Percentiles rank a stretch among this genome's conserved stretches.
These are phyloP conservation scores for Zoanthus sociatus DNA, from an alignment of 92 coral and sea anemone species.

Conservation along the genomic window DNA sequence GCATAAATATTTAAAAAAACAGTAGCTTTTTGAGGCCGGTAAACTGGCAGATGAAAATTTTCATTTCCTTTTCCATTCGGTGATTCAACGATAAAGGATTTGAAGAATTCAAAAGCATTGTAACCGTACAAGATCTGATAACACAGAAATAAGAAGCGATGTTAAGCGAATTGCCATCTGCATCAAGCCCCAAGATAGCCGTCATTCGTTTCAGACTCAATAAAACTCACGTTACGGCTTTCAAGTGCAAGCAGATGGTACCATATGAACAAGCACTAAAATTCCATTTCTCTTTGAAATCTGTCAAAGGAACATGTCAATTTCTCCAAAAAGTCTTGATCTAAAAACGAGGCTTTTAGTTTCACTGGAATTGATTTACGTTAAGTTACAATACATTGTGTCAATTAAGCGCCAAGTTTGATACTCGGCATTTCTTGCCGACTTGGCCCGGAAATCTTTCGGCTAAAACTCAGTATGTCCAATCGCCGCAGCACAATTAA, in stretches of 20 bases:
- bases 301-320: background rate
- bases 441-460: background rate
- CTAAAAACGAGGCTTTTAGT: slow-evolving; percentile 1
- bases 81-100: slow-evolving; percentile 22
- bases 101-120: slow-evolving; percentile 18
- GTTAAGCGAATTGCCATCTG: slow-evolving; percentile 41
- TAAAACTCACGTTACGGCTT: background rate
- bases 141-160: slow-evolving; percentile 16
- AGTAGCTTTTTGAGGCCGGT: background rate
- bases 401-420: background rate
- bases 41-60: background rate
- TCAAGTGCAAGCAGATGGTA: slow-evolving; percentile 3
- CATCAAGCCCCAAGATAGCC: slow-evolving; percentile 1
- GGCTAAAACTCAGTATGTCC: background rate
- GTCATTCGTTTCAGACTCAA: slow-evolving; percentile 16
- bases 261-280: background rate
- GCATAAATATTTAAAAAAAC: background rate
- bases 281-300: too few species aligned
- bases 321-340: background rate
- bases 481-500: background rate
- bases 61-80: background rate
- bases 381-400: background rate
- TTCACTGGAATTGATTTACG: background rate
- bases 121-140: slow-evolving; percentile 35
- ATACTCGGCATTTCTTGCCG: background rate